phyloP scores from a whole-genome alignment of 2,797 vertebrate species.

The Sebastes taczanowskii region DNA sequence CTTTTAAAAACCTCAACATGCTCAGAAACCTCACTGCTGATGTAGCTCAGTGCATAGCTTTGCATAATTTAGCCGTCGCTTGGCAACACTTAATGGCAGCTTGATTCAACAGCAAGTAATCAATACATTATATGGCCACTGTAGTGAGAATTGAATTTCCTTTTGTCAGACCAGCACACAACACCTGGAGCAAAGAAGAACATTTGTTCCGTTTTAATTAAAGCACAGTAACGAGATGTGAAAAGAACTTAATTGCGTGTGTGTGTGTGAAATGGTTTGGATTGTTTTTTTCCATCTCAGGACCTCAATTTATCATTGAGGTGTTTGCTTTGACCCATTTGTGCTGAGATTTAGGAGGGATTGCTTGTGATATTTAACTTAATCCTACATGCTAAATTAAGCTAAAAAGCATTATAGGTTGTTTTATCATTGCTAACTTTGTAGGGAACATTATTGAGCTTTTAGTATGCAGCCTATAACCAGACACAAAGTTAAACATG shows the following conservation, averaged over 20 bases:
- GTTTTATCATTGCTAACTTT: not conserved
- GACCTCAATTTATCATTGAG: not conserved
- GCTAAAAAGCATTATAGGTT: not conserved
- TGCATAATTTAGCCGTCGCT: conserved; percentile 80
- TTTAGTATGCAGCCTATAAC: not conserved
- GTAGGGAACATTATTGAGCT: not conserved
- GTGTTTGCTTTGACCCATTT: not conserved
- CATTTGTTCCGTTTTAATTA: not conserved
- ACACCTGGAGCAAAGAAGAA: not conserved
- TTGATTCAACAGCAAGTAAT: conserved; percentile 70
- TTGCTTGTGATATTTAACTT: not conserved
- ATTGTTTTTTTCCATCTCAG: not conserved
- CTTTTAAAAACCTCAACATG: not conserved
- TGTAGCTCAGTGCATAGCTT: conserved; percentile 53
- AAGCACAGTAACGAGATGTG: not conserved
- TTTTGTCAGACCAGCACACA: conserved; percentile 28
- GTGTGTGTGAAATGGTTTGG: not conserved
- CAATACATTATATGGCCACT: conserved; percentile 72
- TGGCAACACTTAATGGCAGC: conserved; percentile 74
- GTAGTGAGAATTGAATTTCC: conserved; percentile 46
- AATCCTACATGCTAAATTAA: not conserved
- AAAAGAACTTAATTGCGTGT: not conserved
- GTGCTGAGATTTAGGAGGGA: not conserved
- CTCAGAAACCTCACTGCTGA: conserved; percentile 19
- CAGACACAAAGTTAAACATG: not conserved